These are phyloP conservation scores for Eubasilissa regina DNA, from an alignment of 1,140 invertebrate species.

Conservation along the genomic window DNA sequence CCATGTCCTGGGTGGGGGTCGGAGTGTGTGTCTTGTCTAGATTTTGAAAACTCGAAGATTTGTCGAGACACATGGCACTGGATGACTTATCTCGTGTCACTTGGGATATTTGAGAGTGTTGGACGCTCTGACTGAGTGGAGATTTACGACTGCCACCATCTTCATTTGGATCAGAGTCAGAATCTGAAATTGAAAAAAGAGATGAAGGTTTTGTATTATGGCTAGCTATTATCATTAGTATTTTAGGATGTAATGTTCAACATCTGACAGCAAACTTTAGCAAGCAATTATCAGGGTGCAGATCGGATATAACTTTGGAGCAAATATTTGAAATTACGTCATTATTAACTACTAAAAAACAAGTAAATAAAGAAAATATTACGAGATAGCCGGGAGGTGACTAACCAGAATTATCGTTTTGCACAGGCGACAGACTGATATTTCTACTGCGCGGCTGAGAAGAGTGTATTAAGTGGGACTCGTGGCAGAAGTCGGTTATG, in stretches of 20 bases:
- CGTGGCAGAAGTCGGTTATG: slow-evolving; percentile 72
- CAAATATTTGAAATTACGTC: neutral
- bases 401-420: slow-evolving; percentile 68
- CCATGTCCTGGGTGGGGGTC: slow-evolving; percentile 71
- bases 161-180: slow-evolving; percentile 69
- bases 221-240: too few relatives aligned
- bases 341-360: slow-evolving; percentile 2
- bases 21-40: slow-evolving; percentile 67
- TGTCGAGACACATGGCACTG: slow-evolving; percentile 65
- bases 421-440: slow-evolving; percentile 71
- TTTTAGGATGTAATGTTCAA: too few relatives aligned
- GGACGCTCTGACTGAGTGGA: slow-evolving; percentile 68
- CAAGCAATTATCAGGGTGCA: too few relatives aligned
- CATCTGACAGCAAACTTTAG: too few relatives aligned
- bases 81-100: slow-evolving; percentile 68
- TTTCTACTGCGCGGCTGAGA: slow-evolving; percentile 66
- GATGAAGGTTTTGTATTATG: too few relatives aligned
- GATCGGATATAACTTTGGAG: too few relatives aligned
- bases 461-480: slow-evolving; percentile 65
- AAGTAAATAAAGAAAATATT: neutral
- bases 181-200: slow-evolving; percentile 61
- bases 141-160: slow-evolving; percentile 71
- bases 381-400: neutral
- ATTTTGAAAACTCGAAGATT: slow-evolving; percentile 64
- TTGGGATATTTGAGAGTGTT: slow-evolving; percentile 67